A percentile compares a stretch with the other conserved stretches of the same genome.
Evolutionary conservation across 2,888 invertebrate species (phyloP).

Genomic region (Hipparchia semele): DNA sequence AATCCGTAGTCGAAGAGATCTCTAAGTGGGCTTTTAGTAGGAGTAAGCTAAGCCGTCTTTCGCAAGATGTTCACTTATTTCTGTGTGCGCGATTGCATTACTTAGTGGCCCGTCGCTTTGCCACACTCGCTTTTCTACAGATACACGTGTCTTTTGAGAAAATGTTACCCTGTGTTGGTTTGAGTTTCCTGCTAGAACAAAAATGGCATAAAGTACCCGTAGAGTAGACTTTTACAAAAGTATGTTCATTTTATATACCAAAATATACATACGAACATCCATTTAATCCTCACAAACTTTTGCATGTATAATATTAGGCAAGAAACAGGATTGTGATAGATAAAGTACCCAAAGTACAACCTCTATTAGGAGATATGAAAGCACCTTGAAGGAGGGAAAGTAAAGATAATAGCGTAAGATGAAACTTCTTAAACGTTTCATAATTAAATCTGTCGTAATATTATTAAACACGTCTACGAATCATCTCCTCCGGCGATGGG

Average conservation of each 20-base stretch:
- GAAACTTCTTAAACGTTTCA: slow-evolving; percentile 76
- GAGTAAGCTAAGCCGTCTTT: slow-evolving; percentile 78
- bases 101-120: slow-evolving; percentile 46
- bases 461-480: slow-evolving; percentile 82
- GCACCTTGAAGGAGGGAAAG: slow-evolving; percentile 62
- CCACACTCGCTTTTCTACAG: slow-evolving; percentile 39
- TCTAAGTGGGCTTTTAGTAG: slow-evolving; percentile 82
- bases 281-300: no score
- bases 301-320: no score
- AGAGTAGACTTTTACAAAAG: slow-evolving; percentile 10
- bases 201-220: not conserved
- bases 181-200: slow-evolving; percentile 14
- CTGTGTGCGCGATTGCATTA: slow-evolving; percentile 69
- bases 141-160: slow-evolving; percentile 32
- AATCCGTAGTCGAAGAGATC: slow-evolving; percentile 76
- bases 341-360: slow-evolving; percentile 7
- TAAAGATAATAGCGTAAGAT: slow-evolving; percentile 66
- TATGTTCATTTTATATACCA: not conserved
- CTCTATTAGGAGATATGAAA: slow-evolving; percentile 32
- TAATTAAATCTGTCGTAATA: slow-evolving; percentile 83
- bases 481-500: slow-evolving; percentile 81
- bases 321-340: no score
- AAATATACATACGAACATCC: not conserved
- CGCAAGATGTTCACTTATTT: slow-evolving; percentile 76
- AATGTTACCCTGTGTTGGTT: slow-evolving; percentile 22